These are phyloP conservation scores for Meiosimyza platycephala DNA, from an alignment of 2,888 invertebrate genomes.

Conservation along the genomic window DNA sequence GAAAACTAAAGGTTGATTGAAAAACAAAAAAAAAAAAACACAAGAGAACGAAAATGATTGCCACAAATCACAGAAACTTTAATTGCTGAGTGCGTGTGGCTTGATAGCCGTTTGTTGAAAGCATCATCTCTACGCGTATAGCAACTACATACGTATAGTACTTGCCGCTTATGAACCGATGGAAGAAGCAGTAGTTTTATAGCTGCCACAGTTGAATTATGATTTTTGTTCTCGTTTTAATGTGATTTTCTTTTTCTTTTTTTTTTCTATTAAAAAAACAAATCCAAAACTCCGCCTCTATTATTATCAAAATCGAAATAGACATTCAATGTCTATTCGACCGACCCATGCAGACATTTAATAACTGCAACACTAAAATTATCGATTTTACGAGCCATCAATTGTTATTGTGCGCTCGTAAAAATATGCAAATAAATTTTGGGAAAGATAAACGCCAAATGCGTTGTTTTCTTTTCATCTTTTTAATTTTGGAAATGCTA, in stretches of 20 bases:
- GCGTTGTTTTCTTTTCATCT: no score
- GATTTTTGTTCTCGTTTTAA: background rate
- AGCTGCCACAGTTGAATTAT: conserved; percentile 13
- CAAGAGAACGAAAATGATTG: conserved; percentile 10
- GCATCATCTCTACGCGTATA: background rate
- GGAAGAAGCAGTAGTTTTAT: background rate
- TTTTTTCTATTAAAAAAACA: background rate
- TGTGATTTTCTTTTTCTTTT: background rate
- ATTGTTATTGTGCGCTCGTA: conserved; percentile 24
- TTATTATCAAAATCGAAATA: no score
- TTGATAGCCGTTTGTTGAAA: conserved; percentile 2
- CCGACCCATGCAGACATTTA: no score
- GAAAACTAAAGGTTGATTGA: background rate
- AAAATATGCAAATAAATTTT: background rate
- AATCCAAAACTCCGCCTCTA: no score
- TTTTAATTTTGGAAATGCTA: no score
- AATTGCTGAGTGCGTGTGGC: conserved; percentile 19
- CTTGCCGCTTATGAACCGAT: no score
- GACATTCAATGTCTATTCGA: no score
- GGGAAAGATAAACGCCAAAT: no score
- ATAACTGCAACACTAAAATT: background rate
- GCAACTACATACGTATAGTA: no score
- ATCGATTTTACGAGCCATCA: conserved; percentile 24
- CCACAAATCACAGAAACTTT: conserved; percentile 32
- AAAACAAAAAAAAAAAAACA: background rate